phyloP scores from a whole-genome alignment of 2,888 invertebrate genomes.

The Phorcus lineatus region DNA sequence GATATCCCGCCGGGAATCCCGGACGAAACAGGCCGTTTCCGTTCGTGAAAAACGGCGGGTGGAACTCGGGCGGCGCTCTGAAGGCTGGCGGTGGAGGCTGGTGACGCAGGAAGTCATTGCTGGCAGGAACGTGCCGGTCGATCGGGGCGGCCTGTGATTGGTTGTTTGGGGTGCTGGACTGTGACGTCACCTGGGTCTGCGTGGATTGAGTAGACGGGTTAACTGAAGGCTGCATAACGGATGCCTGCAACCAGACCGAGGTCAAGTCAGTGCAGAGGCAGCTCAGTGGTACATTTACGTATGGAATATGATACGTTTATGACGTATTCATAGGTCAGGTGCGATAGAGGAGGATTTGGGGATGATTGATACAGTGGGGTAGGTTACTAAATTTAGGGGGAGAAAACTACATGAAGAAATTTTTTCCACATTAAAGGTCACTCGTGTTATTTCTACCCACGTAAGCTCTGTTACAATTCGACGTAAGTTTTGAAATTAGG shows the following conservation, averaged over 20 bases:
- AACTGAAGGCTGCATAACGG: conserved; percentile 32
- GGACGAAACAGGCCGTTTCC: conserved; percentile 74
- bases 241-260: conserved; percentile 17
- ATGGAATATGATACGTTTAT: too few relatives aligned
- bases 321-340: too few relatives aligned
- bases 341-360: too few relatives aligned
- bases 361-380: too few relatives aligned
- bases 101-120: conserved; percentile 65
- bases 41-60: conserved; percentile 72
- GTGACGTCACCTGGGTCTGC: conserved; percentile 37
- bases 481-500: too few relatives aligned
- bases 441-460: too few relatives aligned
- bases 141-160: conserved; percentile 28
- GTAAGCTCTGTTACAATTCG: too few relatives aligned
- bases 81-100: conserved; percentile 66
- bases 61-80: conserved; percentile 70
- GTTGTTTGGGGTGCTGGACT: conserved; percentile 37
- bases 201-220: conserved; percentile 39
- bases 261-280: too few relatives aligned
- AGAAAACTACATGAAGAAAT: too few relatives aligned
- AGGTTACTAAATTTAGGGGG: too few relatives aligned
- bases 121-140: conserved; percentile 39
- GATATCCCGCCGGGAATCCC: conserved; percentile 67
- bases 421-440: too few relatives aligned
- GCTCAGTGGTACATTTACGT: too few relatives aligned